Base-by-base conservation (phyloP, 2,888 invertebrate genomes). In the Hypomecis punctinalis region DNA sequence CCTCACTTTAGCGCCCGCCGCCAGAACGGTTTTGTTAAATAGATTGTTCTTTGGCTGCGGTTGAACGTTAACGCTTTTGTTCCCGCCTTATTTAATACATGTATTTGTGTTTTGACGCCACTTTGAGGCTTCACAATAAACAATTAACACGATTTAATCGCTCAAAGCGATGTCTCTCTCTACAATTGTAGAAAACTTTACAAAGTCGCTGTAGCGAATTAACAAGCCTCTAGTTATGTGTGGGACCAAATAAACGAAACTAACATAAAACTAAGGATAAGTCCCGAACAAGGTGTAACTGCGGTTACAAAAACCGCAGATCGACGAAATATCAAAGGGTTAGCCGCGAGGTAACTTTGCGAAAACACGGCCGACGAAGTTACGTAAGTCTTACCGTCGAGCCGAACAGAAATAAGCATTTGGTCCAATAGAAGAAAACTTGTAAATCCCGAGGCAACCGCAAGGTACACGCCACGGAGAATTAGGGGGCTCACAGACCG, bases 371-470 rank as follows among this genome's bases (percentile, higher is more conserved):
- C 73, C 73, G 72, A 68, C 72, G 69, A 83, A 84, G 78, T 85
- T 84, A 73, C 71, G 73, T 78, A 81, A 84, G 78, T 80, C 75
- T 79, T 72, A 74, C 74, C 74, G 70, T 75, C 54, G 65, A 73
- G 74, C 79, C 77, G 80, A 79, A 82, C 81, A 78, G 83, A 83
- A 88, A 85, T 87, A 84, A 85, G 83, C 84, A 81, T 87, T 85
- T 80, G 82, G 80, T 78, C 84, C 85, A 84, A 89, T 88, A 85
- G 83, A 85, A 87, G 86, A 86, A 87, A 90, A 90, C 89, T 91
- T 89, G 81, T 84, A 88, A 91, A 90, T 90, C 90, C 87, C 79
- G 74, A 78, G 76, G 80, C 72, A 81, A 88, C 89, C 88, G 79
- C 89, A 87, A 84, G 82, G 83, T 81, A 84, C 84, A 87, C 61